Evolutionary conservation across 2,113 vertebrate species (phyloP).

Genomic region (Ceyx cyanopectus): DNA sequence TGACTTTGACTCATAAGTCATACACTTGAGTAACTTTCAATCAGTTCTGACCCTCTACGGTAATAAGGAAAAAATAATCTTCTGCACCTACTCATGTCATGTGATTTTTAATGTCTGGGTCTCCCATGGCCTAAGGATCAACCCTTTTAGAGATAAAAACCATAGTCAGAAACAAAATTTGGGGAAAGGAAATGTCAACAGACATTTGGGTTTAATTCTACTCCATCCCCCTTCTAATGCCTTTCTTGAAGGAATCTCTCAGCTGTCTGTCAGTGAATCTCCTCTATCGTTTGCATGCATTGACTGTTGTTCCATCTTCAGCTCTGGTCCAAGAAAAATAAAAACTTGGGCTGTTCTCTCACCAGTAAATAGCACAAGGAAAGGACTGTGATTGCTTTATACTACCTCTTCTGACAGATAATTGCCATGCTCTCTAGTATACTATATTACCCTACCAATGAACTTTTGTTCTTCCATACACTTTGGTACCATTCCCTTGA

Average conservation of each 20-base stretch:
- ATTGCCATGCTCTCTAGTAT: neutral
- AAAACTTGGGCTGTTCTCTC: neutral
- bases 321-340: neutral
- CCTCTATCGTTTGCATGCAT: neutral
- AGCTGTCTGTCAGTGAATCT: neutral
- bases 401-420: neutral
- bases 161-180: neutral
- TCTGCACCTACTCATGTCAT: neutral
- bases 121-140: neutral
- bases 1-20: neutral
- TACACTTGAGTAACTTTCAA: neutral
- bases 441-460: neutral
- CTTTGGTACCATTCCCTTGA: neutral
- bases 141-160: neutral
- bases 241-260: neutral
- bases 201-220: neutral
- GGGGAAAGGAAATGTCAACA: neutral
- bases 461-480: neutral
- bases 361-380: neutral
- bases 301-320: neutral
- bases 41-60: neutral
- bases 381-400: neutral
- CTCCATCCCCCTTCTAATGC: neutral
- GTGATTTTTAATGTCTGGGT: neutral
- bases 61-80: neutral